These are phyloP conservation scores for Cosmia trapezina DNA, from an alignment of 2,888 invertebrate species.

Conservation along the genomic window DNA sequence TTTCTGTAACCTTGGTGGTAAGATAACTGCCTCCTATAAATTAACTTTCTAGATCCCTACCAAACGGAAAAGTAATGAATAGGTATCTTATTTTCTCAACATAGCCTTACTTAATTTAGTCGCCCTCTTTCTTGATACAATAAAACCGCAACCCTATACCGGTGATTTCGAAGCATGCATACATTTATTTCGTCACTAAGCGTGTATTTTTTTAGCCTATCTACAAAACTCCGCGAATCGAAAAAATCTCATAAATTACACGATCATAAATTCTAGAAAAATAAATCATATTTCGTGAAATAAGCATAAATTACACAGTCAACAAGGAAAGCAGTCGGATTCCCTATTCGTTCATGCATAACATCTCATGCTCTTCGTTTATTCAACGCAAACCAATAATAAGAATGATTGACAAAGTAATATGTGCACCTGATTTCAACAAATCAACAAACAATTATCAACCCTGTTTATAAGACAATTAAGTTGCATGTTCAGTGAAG, in stretches of 20 bases:
- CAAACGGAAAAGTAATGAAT: neutral
- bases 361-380: constrained; percentile 63
- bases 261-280: constrained; percentile 31
- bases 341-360: constrained; percentile 71
- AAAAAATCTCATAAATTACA: constrained; percentile 18
- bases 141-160: constrained; percentile 5
- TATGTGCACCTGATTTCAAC: constrained; percentile 13
- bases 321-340: constrained; percentile 73
- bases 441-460: constrained; percentile 15
- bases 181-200: constrained; percentile 41
- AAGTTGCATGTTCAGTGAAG: constrained; percentile 1
- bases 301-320: constrained; percentile 54
- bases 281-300: constrained; percentile 46
- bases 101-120: neutral
- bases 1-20: too few species aligned
- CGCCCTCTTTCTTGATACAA: neutral
- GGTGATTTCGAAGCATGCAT: constrained; percentile 18
- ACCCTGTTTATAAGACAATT: neutral
- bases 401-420: constrained; percentile 44
- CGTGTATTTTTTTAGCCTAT: constrained; percentile 13
- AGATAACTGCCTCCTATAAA: too few species aligned
- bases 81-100: neutral
- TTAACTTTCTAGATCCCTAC: too few species aligned
- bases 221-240: neutral
- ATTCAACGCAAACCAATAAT: constrained; percentile 57